A percentile compares a stretch with the other conserved stretches of the same genome.
Conservation (phyloP, 37 sponge, comb jelly and placozoan genomes). For the Mnemiopsis leidyi region DNA sequence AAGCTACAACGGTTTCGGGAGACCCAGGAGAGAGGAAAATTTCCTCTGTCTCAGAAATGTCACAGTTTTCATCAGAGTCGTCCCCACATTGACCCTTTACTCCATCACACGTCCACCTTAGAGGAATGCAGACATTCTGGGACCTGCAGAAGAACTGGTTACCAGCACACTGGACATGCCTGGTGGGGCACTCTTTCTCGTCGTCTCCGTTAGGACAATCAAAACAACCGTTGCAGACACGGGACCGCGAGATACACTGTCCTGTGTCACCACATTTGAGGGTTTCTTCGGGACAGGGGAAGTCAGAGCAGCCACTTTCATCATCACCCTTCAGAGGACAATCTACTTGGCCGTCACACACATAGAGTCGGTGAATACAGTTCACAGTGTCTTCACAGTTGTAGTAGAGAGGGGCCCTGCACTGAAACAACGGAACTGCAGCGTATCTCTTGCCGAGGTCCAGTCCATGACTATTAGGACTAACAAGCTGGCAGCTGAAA, state of each 20-base stretch:
- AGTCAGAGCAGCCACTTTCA: neutral
- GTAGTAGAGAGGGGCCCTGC: slow-evolving; percentile 23
- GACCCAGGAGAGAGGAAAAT: neutral
- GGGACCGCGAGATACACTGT: neutral
- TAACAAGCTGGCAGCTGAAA: neutral
- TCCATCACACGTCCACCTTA: slow-evolving; percentile 42
- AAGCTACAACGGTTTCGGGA: neutral
- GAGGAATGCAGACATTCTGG: neutral
- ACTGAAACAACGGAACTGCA: neutral
- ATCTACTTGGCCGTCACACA: slow-evolving; percentile 32
- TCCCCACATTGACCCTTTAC: slow-evolving; percentile 19
- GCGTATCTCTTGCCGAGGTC: neutral
- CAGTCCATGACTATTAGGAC: neutral
- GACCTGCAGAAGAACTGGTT: slow-evolving; percentile 13
- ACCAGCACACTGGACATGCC: neutral
- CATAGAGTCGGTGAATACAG: neutral
- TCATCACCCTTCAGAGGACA: slow-evolving; percentile 31
- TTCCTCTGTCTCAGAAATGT: neutral
- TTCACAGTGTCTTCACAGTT: neutral
- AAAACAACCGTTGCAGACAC: slow-evolving; percentile 39
- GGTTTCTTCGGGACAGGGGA: neutral
- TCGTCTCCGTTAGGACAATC: slow-evolving; percentile 55
- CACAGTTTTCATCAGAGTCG: slow-evolving; percentile 40
- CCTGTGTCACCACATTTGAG: slow-evolving; percentile 46
- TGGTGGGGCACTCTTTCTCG: neutral